Percentiles rank a stretch among this genome's conserved stretches.
phyloP scores from a whole-genome alignment of 30 jellyfish, hydroid and myxozoan species.

The Clytia hemisphaerica region DNA sequence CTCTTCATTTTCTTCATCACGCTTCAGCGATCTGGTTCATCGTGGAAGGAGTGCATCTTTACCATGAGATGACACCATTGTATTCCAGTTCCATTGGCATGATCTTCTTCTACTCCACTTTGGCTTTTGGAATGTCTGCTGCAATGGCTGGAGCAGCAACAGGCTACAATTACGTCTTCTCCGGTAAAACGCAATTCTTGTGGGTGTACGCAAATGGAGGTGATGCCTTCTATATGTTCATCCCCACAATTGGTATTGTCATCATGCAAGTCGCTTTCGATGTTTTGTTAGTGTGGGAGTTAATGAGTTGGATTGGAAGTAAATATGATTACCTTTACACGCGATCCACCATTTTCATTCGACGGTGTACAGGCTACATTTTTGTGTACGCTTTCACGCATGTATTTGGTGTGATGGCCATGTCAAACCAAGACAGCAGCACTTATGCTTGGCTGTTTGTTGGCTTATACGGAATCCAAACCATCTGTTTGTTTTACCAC shows the following conservation, averaged over 20 bases:
- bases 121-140: conserved; percentile 32
- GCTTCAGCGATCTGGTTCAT: conserved; percentile 14
- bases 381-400: conserved; percentile 19
- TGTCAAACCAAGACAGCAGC: conserved; percentile 11
- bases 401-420: conserved; percentile 12
- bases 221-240: conserved; percentile 8
- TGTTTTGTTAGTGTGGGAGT: conserved; percentile 10
- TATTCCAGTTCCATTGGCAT: conserved; percentile 12
- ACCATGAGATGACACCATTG: conserved; percentile 35
- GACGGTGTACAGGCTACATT: conserved; percentile 23
- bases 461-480: conserved; percentile 27
- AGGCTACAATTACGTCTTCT: conserved; percentile 1
- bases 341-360: conserved; percentile 8
- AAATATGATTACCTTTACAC: conserved; percentile 26
- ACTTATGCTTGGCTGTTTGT: background rate
- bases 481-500: conserved; percentile 10
- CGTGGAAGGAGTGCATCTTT: conserved; percentile 10
- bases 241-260: conserved; percentile 17
- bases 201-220: conserved; percentile 22
- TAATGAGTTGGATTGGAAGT: conserved; percentile 36
- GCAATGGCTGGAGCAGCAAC: conserved; percentile 31
- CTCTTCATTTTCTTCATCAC: conserved; percentile 22
- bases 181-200: conserved; percentile 9
- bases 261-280: background rate
- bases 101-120: conserved; percentile 33